Evolutionary conservation across 2,888 invertebrate genomes (phyloP), one percentile per base, ranked within the genome.

Genomic region (Rugalucina vietnamica): DNA sequence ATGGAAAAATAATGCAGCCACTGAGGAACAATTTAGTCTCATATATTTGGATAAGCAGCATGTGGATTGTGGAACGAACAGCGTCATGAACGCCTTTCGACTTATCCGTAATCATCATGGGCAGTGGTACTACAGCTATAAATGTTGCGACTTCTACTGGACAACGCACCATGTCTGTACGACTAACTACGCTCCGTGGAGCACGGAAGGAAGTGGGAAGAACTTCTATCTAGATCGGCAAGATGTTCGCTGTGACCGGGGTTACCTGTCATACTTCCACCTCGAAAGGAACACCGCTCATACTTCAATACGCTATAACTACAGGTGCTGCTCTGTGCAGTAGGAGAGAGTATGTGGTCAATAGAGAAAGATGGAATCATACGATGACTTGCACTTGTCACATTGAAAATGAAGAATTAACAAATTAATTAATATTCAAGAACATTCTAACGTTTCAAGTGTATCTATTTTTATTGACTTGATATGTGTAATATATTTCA

Each of bases 181-280:
- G 14, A 12, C 10, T 24, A 54, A 54, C 12, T 4, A n/a, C 4
- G 8, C 14, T n/a, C 12, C 12, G 4, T 54, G n/a, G 10, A 54
- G 21, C 12, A 54, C 54, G 4, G 14, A 54, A 54, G 54, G 12
- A n/a, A 12, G 4, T 24, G 8, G 14, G 4, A n/a, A n/a, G 54
- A 54, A 54, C 54, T 14, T 54, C n/a, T 54, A 12, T 54, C 54
- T 54, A 24, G 54, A 54, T 21, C 12, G 54, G n/a, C 54, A 54
- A 54, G 10, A 10, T 54, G 54, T 54, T 54, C 54, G n/a, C 21
- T 54, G 54, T 54, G 54, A 54, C 54, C 21, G 54, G n/a, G n/a
- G 54, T 54, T 54, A 54, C n/a, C 54, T 54, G n/a, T 54, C 54
- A 14, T 54, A 54, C 54, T 54, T 54, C 54, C 54, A 54, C n/a